Conservation (phyloP, 2,113 vertebrate species). For the Cebidichthys violaceus region DNA sequence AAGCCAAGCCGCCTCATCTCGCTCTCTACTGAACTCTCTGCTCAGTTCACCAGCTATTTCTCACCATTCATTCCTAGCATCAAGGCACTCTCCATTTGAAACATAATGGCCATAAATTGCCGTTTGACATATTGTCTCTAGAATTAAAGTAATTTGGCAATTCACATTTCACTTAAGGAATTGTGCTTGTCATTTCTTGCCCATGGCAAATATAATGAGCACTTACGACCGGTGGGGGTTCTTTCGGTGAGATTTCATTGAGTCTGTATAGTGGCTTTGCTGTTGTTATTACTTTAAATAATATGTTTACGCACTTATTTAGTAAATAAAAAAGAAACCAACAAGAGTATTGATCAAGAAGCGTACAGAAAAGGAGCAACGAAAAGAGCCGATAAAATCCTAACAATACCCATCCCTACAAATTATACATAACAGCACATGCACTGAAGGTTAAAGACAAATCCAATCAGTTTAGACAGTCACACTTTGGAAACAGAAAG, state of each 20-base stretch:
- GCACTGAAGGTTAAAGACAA: slow-evolving; percentile 42
- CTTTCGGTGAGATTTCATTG: too few species aligned
- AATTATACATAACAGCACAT: slow-evolving; percentile 9
- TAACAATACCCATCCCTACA: neutral
- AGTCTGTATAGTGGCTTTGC: neutral
- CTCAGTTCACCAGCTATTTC: slow-evolving; percentile 44
- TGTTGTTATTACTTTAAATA: neutral
- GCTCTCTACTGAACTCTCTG: slow-evolving; percentile 52
- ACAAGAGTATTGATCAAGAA: neutral
- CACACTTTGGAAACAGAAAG: slow-evolving; percentile 17
- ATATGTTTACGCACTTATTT: neutral
- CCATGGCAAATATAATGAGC: slow-evolving; percentile 20
- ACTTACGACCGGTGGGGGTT: neutral
- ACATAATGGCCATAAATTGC: slow-evolving; percentile 27
- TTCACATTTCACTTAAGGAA: slow-evolving; percentile 30
- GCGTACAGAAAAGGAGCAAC: neutral
- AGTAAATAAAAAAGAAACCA: neutral
- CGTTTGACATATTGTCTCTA: slow-evolving; percentile 17
- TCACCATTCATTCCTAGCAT: slow-evolving; percentile 12
- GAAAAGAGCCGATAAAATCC: too few species aligned
- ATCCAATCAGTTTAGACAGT: slow-evolving; percentile 47
- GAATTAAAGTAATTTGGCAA: slow-evolving; percentile 20
- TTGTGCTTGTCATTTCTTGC: slow-evolving; percentile 2
- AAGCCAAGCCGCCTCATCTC: slow-evolving; percentile 50
- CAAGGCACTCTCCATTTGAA: slow-evolving; percentile 15